Evolutionary conservation across 2,888 invertebrate species (phyloP).

Genomic region (Venustoraphidia nigricollis): DNA sequence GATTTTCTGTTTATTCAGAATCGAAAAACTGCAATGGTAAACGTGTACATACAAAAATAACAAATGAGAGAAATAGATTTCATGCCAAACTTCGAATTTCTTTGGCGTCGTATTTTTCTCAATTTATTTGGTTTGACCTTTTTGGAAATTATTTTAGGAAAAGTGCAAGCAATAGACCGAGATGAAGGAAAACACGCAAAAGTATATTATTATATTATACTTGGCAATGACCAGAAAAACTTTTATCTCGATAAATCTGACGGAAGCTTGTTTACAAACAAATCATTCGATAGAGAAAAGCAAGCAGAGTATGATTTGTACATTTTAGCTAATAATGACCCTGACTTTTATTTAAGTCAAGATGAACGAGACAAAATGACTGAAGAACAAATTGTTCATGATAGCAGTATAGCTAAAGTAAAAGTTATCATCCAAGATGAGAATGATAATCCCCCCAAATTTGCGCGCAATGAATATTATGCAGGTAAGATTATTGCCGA

Average conservation of each 20-base stretch:
- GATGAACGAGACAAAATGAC: slow-evolving; percentile 31
- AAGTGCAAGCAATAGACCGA: slow-evolving; percentile 55
- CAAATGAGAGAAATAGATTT: too few species aligned
- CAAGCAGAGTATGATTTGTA: slow-evolving; percentile 58
- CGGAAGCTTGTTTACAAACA: slow-evolving; percentile 65
- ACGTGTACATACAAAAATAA: too few species aligned
- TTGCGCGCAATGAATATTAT: slow-evolving; percentile 45
- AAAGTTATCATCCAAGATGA: slow-evolving; percentile 60
- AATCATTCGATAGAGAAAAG: slow-evolving; percentile 68
- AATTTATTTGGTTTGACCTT: slow-evolving; percentile 1
- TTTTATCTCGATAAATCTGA: slow-evolving; percentile 68
- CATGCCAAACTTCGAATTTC: neutral
- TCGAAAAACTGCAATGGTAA: too few species aligned
- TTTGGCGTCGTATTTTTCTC: neutral
- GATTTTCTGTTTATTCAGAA: too few species aligned
- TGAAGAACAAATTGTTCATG: slow-evolving; percentile 26
- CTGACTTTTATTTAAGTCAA: slow-evolving; percentile 46
- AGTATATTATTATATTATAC: slow-evolving; percentile 69
- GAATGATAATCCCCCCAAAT: slow-evolving; percentile 72
- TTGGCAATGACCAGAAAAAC: slow-evolving; percentile 59
- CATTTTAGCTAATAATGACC: slow-evolving; percentile 71
- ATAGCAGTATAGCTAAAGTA: slow-evolving; percentile 57
- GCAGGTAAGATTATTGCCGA: slow-evolving; percentile 33
- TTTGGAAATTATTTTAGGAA: slow-evolving; percentile 29
- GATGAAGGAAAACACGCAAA: slow-evolving; percentile 70